These are phyloP conservation scores for Megaustenia siamemsis DNA, from an alignment of 2,888 invertebrate species.

Conservation along the genomic window DNA sequence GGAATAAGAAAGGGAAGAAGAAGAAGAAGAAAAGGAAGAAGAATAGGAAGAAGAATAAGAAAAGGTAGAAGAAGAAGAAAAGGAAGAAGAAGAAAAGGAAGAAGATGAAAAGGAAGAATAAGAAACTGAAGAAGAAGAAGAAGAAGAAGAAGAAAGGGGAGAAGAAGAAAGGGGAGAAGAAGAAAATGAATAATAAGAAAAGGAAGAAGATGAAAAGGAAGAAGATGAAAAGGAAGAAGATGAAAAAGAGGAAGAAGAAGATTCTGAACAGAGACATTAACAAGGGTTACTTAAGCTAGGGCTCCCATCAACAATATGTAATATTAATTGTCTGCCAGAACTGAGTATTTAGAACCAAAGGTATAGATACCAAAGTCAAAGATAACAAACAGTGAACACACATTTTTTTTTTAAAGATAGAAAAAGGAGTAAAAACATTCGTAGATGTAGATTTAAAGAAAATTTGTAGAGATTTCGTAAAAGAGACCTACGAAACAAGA, in stretches of 20 bases:
- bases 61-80: not conserved
- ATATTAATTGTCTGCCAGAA: too few species aligned
- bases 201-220: not conserved
- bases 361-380: too few species aligned
- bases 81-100: not conserved
- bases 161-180: not conserved
- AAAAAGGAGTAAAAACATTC: too few species aligned
- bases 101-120: not conserved
- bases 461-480: too few species aligned
- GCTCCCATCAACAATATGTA: too few species aligned
- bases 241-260: conserved; percentile 4
- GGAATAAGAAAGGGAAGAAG: not conserved
- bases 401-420: too few species aligned
- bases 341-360: too few species aligned
- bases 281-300: too few species aligned
- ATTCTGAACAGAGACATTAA: not conserved
- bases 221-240: not conserved
- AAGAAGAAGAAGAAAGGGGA: not conserved
- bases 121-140: not conserved
- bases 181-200: not conserved
- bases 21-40: not conserved
- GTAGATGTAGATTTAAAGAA: too few species aligned
- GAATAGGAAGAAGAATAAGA: not conserved
- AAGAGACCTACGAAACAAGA: too few species aligned
- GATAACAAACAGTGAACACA: too few species aligned